phyloP scores from a whole-genome alignment of 2,113 vertebrate genomes.

The Ia io region DNA sequence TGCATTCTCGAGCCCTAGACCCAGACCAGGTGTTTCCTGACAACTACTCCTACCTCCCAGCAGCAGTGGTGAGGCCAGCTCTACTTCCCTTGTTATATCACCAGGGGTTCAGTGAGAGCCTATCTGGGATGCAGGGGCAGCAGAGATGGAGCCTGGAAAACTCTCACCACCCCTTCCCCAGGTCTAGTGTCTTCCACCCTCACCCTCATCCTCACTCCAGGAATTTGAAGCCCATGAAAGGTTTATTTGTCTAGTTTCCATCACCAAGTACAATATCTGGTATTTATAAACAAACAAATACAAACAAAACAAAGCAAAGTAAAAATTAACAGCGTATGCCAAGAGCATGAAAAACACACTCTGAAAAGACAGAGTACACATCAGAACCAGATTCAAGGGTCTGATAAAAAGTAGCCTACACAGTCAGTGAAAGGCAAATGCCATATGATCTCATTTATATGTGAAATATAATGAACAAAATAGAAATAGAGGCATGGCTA shows the following conservation, averaged over 20 bases:
- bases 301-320: neutral
- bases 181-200: neutral
- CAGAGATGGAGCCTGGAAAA: neutral
- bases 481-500: neutral
- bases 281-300: neutral
- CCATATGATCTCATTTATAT: neutral
- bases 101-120: neutral
- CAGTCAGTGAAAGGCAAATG: neutral
- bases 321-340: neutral
- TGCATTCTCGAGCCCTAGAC: neutral
- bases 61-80: too few relatives aligned
- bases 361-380: neutral
- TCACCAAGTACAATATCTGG: neutral
- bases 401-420: neutral
- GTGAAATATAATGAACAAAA: neutral
- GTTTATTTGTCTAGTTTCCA: neutral
- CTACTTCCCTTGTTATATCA: neutral
- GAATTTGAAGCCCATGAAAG: neutral
- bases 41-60: accelerated
- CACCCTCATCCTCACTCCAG: neutral
- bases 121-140: neutral
- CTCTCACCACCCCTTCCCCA: accelerated
- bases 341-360: neutral
- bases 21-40: neutral
- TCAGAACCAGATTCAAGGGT: neutral